Evolutionary conservation across 2,113 vertebrate species (phyloP).

Genomic region (Phylloscopus whistleri): DNA sequence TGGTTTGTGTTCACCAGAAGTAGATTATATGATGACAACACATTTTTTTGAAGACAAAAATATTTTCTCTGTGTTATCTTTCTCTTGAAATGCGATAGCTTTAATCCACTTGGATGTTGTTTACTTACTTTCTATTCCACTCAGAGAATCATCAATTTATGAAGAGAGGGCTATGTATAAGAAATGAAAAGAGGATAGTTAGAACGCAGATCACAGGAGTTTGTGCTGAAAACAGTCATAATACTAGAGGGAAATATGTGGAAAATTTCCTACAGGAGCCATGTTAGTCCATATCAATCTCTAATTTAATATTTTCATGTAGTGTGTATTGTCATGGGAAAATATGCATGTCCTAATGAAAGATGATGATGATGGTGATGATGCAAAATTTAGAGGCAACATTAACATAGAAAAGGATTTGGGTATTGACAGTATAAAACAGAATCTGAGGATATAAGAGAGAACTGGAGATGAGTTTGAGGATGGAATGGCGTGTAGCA

Average conservation of each 20-base stretch:
- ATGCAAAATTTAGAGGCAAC: not conserved
- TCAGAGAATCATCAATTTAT: not conserved
- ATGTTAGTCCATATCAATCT: not conserved
- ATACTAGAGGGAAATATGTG: not conserved
- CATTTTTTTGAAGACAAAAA: not conserved
- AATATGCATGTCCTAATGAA: not conserved
- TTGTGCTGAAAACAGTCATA: not conserved
- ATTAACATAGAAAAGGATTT: not conserved
- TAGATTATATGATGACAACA: not conserved
- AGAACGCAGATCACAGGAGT: not conserved
- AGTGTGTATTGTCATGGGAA: not conserved
- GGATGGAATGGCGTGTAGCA: not conserved
- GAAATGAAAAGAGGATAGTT: not conserved
- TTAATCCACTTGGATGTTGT: not conserved
- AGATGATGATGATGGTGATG: not conserved
- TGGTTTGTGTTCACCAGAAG: not conserved
- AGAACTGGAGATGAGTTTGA: not conserved
- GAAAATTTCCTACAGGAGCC: not conserved
- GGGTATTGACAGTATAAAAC: not conserved
- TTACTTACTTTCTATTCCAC: not conserved
- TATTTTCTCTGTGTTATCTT: not conserved
- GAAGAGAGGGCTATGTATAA: not conserved
- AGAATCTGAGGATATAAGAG: not conserved
- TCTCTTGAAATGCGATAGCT: not conserved
- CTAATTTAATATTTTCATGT: not conserved